Percentiles rank a stretch among this genome's conserved stretches.
Evolutionary conservation across 37 sponge, comb jelly and placozoan species (phyloP).

Genomic region (Corticium candelabrum): DNA sequence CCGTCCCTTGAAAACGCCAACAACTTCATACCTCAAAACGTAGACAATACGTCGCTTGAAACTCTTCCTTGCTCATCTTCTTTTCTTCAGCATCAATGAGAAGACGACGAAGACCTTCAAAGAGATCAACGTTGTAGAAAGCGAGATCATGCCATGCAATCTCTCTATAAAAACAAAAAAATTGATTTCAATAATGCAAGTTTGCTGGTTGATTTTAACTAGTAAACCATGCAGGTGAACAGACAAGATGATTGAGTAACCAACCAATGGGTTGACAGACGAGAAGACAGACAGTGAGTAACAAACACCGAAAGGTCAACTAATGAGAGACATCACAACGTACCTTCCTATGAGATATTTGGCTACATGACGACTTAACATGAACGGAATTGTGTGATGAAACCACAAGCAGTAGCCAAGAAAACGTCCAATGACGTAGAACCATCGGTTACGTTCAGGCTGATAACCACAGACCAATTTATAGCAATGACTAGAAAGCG

Average conservation of each 20-base stretch:
- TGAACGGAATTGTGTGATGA: constrained; percentile 72
- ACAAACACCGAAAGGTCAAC: not conserved
- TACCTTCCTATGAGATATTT: constrained; percentile 77
- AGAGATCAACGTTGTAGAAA: constrained; percentile 88
- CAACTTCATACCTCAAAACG: constrained; percentile 59
- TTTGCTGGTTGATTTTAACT: too few species aligned
- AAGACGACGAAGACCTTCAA: constrained; percentile 76
- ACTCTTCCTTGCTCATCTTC: constrained; percentile 43
- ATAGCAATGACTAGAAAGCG: not conserved
- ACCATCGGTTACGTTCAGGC: constrained; percentile 9
- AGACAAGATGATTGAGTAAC: too few species aligned
- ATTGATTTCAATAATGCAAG: too few species aligned
- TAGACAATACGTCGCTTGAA: constrained; percentile 57
- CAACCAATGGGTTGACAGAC: too few species aligned
- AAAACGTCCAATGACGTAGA: constrained; percentile 63
- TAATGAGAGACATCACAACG: not conserved
- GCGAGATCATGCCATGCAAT: constrained; percentile 92
- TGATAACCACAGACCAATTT: not conserved
- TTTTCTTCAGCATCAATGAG: constrained; percentile 53
- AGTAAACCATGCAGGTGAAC: too few species aligned
- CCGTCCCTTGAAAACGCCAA: not conserved
- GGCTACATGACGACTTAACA: constrained; percentile 79
- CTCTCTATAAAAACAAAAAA: constrained; percentile 22
- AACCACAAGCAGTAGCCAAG: constrained; percentile 77
- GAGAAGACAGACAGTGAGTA: too few species aligned